These are phyloP conservation scores for Chrysochloris asiatica DNA, from an alignment of 2,113 vertebrate genomes.

Conservation along the genomic window DNA sequence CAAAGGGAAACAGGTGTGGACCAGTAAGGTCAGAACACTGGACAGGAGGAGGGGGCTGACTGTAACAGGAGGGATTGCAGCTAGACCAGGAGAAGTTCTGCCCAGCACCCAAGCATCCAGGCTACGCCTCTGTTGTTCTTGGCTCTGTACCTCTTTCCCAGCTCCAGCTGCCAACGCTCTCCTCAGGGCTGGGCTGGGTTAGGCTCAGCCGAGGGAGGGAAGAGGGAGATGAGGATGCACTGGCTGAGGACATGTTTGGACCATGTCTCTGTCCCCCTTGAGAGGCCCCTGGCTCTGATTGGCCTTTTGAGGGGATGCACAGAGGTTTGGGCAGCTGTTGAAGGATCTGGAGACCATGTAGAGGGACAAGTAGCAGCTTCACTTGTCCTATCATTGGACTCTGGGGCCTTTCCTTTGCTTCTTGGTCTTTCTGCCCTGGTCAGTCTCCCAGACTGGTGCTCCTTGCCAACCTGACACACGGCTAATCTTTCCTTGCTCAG, in stretches of 20 bases:
- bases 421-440: neutral
- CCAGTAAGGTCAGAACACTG: neutral
- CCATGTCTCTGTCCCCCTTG: neutral
- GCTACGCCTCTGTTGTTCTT: slow-evolving; percentile 67
- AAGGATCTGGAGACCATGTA: neutral
- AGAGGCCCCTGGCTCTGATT: neutral
- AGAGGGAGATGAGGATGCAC: slow-evolving; percentile 29
- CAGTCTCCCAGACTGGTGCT: neutral
- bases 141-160: slow-evolving; percentile 64
- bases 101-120: neutral
- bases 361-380: too few species aligned
- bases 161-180: slow-evolving; percentile 59
- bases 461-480: neutral
- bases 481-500: neutral
- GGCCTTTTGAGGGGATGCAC: neutral
- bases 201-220: slow-evolving; percentile 19
- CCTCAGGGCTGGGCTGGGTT: slow-evolving; percentile 68
- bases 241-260: slow-evolving; percentile 13
- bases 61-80: neutral
- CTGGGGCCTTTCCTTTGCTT: neutral
- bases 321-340: neutral
- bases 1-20: neutral
- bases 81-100: neutral
- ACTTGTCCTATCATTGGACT: neutral
- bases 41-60: neutral